Percentiles rank a stretch among this genome's conserved stretches.
Evolutionary conservation across 2,113 vertebrate species (phyloP).

Genomic region (Indicator maculatus): DNA sequence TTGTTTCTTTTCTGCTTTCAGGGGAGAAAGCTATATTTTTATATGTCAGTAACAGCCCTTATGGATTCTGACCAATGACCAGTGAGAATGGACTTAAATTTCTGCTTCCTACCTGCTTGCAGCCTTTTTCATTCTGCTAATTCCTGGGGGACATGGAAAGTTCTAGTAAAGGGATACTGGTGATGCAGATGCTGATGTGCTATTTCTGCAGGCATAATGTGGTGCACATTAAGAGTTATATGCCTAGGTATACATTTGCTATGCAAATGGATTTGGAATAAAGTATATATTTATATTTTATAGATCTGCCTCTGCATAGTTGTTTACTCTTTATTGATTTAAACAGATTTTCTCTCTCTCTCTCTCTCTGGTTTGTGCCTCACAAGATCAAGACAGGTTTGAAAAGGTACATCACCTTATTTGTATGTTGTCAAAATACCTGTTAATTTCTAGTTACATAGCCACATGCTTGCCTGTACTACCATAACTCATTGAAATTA

Average conservation of each 20-base stretch:
- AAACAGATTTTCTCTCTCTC: background rate
- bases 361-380: background rate
- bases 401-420: background rate
- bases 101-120: background rate
- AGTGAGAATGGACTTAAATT: background rate
- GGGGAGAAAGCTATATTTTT: background rate
- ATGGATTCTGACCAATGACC: background rate
- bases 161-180: background rate
- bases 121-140: background rate
- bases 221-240: background rate
- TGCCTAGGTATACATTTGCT: background rate
- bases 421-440: background rate
- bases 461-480: background rate
- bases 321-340: background rate
- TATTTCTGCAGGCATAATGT: background rate
- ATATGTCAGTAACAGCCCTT: background rate
- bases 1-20: background rate
- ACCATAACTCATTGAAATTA: background rate
- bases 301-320: background rate
- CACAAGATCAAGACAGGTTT: background rate
- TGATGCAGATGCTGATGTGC: background rate
- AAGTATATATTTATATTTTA: background rate
- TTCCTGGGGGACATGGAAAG: fast-evolving
- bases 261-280: background rate
- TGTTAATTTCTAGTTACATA: constrained; percentile 25